Percentiles rank a stretch among this genome's conserved stretches.
Conservation (phyloP, 2,888 invertebrate species). For the Agrochola lychnidis region DNA sequence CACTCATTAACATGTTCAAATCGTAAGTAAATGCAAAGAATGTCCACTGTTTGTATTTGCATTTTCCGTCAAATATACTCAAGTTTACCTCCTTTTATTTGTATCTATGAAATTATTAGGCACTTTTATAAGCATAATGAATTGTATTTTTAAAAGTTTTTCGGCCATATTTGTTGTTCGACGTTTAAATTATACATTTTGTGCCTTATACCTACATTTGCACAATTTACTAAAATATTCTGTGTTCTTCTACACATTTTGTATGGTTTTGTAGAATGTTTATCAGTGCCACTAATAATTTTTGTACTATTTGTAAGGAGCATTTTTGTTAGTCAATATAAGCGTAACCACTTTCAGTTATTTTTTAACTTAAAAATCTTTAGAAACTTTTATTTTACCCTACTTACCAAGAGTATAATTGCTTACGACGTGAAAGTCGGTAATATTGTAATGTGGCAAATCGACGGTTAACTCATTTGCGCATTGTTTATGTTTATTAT, state of each 20-base stretch:
- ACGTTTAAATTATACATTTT: slow-evolving; percentile 67
- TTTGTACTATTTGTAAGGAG: slow-evolving; percentile 77
- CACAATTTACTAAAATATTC: slow-evolving; percentile 78
- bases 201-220: slow-evolving; percentile 79
- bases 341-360: slow-evolving; percentile 78
- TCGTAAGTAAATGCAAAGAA: slow-evolving; percentile 51
- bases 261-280: slow-evolving; percentile 66
- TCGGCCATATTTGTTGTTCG: slow-evolving; percentile 67
- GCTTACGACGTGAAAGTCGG: slow-evolving; percentile 72
- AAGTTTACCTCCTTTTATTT: slow-evolving; percentile 58
- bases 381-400: slow-evolving; percentile 75
- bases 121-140: slow-evolving; percentile 61
- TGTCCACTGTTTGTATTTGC: slow-evolving; percentile 49
- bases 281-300: slow-evolving; percentile 85
- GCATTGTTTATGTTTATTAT: slow-evolving; percentile 89
- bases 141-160: slow-evolving; percentile 59
- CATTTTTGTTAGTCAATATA: slow-evolving; percentile 85
- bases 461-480: slow-evolving; percentile 85
- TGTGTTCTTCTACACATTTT: slow-evolving; percentile 54
- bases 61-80: slow-evolving; percentile 55
- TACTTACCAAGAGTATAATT: slow-evolving; percentile 74
- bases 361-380: slow-evolving; percentile 74
- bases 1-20: slow-evolving; percentile 31
- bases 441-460: slow-evolving; percentile 78
- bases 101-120: slow-evolving; percentile 54